phyloP scores from a whole-genome alignment of 2,888 invertebrate species.

The Limenitis camilla region DNA sequence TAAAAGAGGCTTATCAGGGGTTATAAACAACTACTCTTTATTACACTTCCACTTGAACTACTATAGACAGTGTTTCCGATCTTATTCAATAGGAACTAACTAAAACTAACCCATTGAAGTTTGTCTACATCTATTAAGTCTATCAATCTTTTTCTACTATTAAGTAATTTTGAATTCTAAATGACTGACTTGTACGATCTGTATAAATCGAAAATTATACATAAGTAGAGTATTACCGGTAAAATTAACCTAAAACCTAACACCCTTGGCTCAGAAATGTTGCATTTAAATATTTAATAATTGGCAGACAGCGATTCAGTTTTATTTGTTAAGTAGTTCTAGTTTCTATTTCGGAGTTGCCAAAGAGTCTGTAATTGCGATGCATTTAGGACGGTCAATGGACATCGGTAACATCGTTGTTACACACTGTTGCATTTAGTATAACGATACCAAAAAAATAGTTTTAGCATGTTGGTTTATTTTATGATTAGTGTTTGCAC shows the following conservation, averaged over 20 bases:
- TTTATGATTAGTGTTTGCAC: neutral
- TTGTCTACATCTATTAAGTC: no score
- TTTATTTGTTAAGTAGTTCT: conserved; percentile 20
- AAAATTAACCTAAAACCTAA: neutral
- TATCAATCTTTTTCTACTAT: no score
- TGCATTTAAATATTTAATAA: conserved; percentile 5
- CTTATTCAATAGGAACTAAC: no score
- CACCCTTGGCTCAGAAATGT: neutral
- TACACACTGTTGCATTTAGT: conserved; percentile 10
- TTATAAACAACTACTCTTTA: no score
- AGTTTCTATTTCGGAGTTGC: conserved; percentile 25
- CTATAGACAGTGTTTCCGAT: no score
- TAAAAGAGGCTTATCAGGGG: no score
- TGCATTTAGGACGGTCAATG: conserved; percentile 24
- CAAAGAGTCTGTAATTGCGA: conserved; percentile 36
- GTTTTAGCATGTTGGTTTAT: neutral
- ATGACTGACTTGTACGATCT: no score
- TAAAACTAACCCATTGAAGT: no score
- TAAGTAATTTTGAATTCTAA: no score
- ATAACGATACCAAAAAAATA: neutral
- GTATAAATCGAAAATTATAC: no score
- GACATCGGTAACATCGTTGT: conserved; percentile 18
- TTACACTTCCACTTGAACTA: no score
- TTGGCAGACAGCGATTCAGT: conserved; percentile 12
- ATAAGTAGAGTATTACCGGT: no score